These are phyloP conservation scores for Mormyrops boulengeri DNA, from an alignment of 2,797 vertebrate genomes.

Conservation along the genomic window DNA sequence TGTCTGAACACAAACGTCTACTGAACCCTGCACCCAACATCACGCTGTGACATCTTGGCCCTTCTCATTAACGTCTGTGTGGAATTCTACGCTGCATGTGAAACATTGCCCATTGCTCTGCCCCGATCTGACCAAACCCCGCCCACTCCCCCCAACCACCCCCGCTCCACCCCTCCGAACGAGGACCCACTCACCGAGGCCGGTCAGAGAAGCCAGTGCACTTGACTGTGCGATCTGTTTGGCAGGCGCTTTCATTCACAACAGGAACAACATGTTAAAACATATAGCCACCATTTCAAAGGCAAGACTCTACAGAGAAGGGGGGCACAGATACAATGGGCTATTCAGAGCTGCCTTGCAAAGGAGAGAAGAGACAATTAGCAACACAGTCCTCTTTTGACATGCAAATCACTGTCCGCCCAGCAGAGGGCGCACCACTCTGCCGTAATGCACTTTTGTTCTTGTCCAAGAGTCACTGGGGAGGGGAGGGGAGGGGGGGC, in stretches of 20 bases:
- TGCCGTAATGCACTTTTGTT: conserved; percentile 55
- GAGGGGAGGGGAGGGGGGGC: not conserved
- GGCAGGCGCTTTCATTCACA: conserved; percentile 99
- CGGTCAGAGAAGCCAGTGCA: conserved; percentile 99
- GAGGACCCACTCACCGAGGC: conserved; percentile 93
- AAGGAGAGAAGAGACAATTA: conserved; percentile 76
- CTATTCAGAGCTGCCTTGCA: conserved; percentile 89
- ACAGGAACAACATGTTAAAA: conserved; percentile 99
- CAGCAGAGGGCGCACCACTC: conserved; percentile 54
- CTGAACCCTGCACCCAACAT: not conserved
- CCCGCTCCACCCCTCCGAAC: conserved; percentile 59
- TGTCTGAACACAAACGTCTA: not conserved
- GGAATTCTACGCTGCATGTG: not conserved
- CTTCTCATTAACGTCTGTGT: not conserved
- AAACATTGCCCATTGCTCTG: not conserved
- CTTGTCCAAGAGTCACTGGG: conserved; percentile 35
- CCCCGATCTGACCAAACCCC: conserved; percentile 8
- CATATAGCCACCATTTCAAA: conserved; percentile 99
- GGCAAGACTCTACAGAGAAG: conserved; percentile 85
- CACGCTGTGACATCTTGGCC: not conserved
- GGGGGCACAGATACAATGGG: conserved; percentile 83
- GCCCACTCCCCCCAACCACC: conserved; percentile 46
- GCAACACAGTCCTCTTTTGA: conserved; percentile 65
- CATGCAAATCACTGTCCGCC: conserved; percentile 57
- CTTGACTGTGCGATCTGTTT: conserved; percentile 99